A percentile compares a stretch with the other conserved stretches of the same genome.
Evolutionary conservation across 1,140 invertebrate species (phyloP).

Genomic region (Aphelinus atriplicis): DNA sequence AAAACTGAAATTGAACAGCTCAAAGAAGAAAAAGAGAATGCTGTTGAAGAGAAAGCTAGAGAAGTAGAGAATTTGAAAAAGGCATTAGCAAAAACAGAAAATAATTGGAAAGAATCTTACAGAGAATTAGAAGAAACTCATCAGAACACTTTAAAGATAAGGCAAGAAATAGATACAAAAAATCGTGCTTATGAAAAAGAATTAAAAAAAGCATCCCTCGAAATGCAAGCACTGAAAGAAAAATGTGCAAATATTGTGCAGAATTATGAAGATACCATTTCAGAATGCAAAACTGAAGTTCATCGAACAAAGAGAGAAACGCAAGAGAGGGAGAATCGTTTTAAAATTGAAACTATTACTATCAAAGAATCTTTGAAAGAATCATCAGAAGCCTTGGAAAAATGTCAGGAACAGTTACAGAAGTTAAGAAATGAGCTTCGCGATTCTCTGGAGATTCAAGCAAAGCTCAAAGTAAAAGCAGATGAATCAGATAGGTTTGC

Average conservation of each 20-base stretch:
- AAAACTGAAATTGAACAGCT: constrained; percentile 42
- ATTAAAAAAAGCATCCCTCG: constrained; percentile 45
- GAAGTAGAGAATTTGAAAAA: constrained; percentile 46
- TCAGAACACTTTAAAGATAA: constrained; percentile 40
- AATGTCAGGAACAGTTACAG: constrained; percentile 54
- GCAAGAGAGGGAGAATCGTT: constrained; percentile 52
- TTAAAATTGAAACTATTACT: constrained; percentile 53
- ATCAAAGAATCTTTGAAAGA: constrained; percentile 54
- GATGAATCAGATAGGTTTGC: constrained; percentile 46
- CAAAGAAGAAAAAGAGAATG: constrained; percentile 44
- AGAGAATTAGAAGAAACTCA: constrained; percentile 48
- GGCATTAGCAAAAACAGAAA: constrained; percentile 40
- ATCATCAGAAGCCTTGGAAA: constrained; percentile 52
- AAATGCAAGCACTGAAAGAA: constrained; percentile 47
- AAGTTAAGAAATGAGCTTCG: constrained; percentile 51
- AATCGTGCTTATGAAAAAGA: constrained; percentile 49
- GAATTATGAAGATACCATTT: constrained; percentile 53
- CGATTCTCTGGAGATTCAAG: constrained; percentile 47
- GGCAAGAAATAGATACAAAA: constrained; percentile 50
- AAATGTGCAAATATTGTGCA: constrained; percentile 47
- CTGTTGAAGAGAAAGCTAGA: constrained; percentile 39
- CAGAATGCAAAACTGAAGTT: constrained; percentile 48
- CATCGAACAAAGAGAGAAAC: constrained; percentile 49
- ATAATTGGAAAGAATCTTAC: constrained; percentile 44
- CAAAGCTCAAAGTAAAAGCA: constrained; percentile 44